phyloP scores from a whole-genome alignment of 1,140 invertebrate species.

The Berghia stephanieae region DNA sequence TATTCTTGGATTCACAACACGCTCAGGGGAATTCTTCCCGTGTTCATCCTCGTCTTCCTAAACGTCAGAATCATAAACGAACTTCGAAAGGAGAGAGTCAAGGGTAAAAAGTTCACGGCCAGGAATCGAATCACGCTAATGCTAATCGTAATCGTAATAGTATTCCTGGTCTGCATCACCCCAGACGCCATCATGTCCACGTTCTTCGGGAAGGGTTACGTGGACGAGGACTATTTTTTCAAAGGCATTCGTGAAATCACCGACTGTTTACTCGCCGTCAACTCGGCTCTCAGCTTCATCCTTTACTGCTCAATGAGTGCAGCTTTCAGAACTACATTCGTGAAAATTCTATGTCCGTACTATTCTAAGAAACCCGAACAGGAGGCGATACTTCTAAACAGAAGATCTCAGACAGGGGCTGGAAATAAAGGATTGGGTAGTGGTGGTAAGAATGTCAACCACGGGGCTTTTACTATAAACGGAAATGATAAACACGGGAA shows the following conservation, averaged over 20 bases:
- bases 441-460: too few species aligned
- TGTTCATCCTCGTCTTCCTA: slow-evolving; percentile 58
- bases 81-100: slow-evolving; percentile 68
- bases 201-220: slow-evolving; percentile 62
- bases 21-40: slow-evolving; percentile 74
- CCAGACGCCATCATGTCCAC: slow-evolving; percentile 76
- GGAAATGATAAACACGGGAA: too few species aligned
- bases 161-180: slow-evolving; percentile 80
- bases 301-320: slow-evolving; percentile 81
- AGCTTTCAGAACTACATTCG: slow-evolving; percentile 70
- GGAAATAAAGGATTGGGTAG: too few species aligned
- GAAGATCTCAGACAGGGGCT: too few species aligned
- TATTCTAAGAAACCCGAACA: too few species aligned
- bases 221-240: slow-evolving; percentile 65
- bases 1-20: slow-evolving; percentile 77
- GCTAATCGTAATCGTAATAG: slow-evolving; percentile 78
- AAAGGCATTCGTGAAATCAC: slow-evolving; percentile 77
- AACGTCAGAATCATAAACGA: slow-evolving; percentile 78
- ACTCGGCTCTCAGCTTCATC: slow-evolving; percentile 80
- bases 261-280: slow-evolving; percentile 79
- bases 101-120: slow-evolving; percentile 54
- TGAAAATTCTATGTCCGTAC: slow-evolving; percentile 42
- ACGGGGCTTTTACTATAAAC: too few species aligned
- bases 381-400: too few species aligned
- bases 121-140: slow-evolving; percentile 76